Base-by-base conservation (phyloP, 2,888 invertebrate species). In the Patella caerulea region DNA sequence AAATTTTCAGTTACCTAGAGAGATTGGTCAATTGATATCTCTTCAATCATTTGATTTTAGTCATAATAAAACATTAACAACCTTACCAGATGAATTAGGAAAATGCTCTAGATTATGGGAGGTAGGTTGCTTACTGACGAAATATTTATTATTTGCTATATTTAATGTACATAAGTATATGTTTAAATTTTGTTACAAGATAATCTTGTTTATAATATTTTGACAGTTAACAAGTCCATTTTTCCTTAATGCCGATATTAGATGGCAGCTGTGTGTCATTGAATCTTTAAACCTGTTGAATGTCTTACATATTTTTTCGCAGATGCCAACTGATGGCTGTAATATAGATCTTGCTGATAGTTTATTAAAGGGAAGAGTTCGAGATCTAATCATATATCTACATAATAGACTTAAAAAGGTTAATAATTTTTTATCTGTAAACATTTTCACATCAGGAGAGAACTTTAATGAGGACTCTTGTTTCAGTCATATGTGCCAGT, bases 71-170 rank as follows among this genome's bases (percentile, higher is more conserved):
- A 73, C 81, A 12, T 78, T 91, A 53, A 85, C 86, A 52, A 85
- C 86, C 34, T 78, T 91, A 17, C 91, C 91, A 9, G 91, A 91
- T 85, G 89, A 90, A 79, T 84, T 91, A 24, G 91, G 91, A 19
- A 82, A 84, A 73, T 88, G 90, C 70, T 83, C 83, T 11, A 85
- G 86, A 69, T 79, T 90, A 19, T 90, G 89, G 86, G 90, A 90
- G 84, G 88, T 89, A 77, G 73, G 76, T 29, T 17, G 14, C 54
- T 72, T 24, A 12, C 17, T 72, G 24, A 65, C 17, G 24, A 15
- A 24, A 71, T 72, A 52, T 45, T 11, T 34, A 19, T 45, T 2
- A 45, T 52, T 71, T 52, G 17, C 70, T 54, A 52, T 65, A 45
- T 2, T 65, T n/a, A 65, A 65, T 9, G 7, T 17, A 12, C 17